These are phyloP conservation scores for Lepidostoma basale DNA, from an alignment of 1,140 invertebrate species.

Conservation along the genomic window DNA sequence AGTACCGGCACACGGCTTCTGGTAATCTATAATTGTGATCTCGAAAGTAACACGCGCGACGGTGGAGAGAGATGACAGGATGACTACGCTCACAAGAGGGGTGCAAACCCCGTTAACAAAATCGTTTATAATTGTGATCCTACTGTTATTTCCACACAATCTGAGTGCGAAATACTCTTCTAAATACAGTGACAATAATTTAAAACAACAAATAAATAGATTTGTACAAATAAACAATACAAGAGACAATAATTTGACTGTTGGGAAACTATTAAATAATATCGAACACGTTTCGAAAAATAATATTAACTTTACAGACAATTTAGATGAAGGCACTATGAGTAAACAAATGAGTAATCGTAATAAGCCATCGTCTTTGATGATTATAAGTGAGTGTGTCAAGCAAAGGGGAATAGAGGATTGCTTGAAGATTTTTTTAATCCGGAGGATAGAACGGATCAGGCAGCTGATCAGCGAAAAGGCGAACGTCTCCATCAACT, in stretches of 20 bases:
- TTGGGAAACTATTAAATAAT: too few relatives aligned
- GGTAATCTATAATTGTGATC: neutral
- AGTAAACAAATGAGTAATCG: too few relatives aligned
- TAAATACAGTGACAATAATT: constrained; percentile 33
- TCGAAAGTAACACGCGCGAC: neutral
- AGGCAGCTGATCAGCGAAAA: constrained; percentile 35
- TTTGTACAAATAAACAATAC: neutral
- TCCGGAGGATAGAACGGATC: constrained; percentile 53
- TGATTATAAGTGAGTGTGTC: constrained; percentile 50
- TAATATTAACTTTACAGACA: too few relatives aligned
- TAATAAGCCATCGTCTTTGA: too few relatives aligned
- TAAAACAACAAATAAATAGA: neutral
- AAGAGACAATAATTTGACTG: neutral
- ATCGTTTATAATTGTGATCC: neutral
- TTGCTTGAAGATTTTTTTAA: constrained; percentile 56
- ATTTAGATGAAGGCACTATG: too few relatives aligned
- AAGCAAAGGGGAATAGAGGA: constrained; percentile 50
- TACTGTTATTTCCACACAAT: neutral
- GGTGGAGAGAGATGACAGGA: neutral
- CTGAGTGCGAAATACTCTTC: constrained; percentile 36
- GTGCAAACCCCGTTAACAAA: neutral
- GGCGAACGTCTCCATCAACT: constrained; percentile 46
- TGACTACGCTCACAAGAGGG: neutral
- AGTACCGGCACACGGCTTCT: neutral
- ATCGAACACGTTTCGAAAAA: too few relatives aligned